Evolutionary conservation across 2,113 vertebrate genomes (phyloP).

Genomic region (Elephantulus edwardii): DNA sequence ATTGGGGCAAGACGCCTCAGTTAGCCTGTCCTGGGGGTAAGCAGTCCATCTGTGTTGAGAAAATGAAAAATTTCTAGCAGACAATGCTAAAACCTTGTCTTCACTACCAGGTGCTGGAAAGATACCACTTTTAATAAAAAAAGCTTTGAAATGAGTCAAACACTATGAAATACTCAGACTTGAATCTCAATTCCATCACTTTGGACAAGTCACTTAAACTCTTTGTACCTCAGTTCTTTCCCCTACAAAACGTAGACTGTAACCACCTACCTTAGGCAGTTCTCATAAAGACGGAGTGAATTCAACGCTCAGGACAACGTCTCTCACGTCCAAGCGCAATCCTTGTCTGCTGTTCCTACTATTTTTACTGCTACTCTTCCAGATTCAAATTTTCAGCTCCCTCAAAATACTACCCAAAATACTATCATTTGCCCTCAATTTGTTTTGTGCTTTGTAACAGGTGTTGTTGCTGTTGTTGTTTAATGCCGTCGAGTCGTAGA

Average conservation of each 20-base stretch:
- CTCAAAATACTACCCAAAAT: neutral
- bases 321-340: rapidly evolving
- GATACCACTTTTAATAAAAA: rapidly evolving
- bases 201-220: neutral
- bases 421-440: neutral
- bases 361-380: neutral
- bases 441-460: neutral
- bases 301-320: neutral
- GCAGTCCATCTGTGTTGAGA: rapidly evolving
- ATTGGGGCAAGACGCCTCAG: neutral
- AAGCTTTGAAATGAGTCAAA: neutral
- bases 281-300: neutral
- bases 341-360: rapidly evolving
- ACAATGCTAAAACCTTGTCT: neutral
- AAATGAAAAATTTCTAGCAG: neutral
- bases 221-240: neutral
- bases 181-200: neutral
- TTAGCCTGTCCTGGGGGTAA: neutral
- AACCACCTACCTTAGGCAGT: neutral
- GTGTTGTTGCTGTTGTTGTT: no score
- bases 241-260: rapidly evolving
- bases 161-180: no score
- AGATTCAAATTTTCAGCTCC: neutral
- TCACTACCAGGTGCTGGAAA: neutral
- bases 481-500: no score